Conservation (phyloP, 2,113 vertebrate species). For the Gnathochromis pfefferi region DNA sequence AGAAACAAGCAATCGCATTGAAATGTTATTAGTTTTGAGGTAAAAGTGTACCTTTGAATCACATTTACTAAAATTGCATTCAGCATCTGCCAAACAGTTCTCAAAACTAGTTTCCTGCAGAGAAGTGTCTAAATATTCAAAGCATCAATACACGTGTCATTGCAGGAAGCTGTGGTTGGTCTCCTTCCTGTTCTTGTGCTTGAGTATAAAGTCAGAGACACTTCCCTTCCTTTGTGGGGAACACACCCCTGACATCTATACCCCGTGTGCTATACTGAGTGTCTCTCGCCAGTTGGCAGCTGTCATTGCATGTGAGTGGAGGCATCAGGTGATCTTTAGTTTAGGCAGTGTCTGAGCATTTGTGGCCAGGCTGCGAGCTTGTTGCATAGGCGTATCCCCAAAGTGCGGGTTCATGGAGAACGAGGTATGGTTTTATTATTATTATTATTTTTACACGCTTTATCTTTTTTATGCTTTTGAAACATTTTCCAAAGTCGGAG, state of each 20-base stretch:
- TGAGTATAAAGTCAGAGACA: neutral
- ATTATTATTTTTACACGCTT: neutral
- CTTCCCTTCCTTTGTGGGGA: slow-evolving; percentile 5
- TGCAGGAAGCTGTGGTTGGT: slow-evolving; percentile 70
- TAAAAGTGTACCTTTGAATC: neutral
- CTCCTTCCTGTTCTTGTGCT: slow-evolving; percentile 60
- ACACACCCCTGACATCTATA: neutral
- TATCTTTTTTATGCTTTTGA: neutral
- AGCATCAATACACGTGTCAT: slow-evolving; percentile 26
- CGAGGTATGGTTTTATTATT: slow-evolving; percentile 62
- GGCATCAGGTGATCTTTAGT: slow-evolving; percentile 24
- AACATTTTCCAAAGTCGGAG: neutral
- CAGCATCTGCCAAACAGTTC: neutral
- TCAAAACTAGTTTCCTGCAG: neutral
- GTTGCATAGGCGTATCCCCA: neutral
- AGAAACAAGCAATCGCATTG: neutral
- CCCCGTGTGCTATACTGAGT: neutral
- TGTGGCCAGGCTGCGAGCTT: neutral
- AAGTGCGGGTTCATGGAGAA: slow-evolving; percentile 60
- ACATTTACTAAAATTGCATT: neutral
- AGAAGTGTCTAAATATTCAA: neutral
- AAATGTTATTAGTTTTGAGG: neutral
- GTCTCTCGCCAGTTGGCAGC: slow-evolving; percentile 15
- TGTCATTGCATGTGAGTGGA: slow-evolving; percentile 1
- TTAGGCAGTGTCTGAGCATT: neutral